Percentiles rank a stretch among this genome's conserved stretches.
phyloP scores from a whole-genome alignment of 2,113 vertebrate genomes.

The Anoura caudifer region DNA sequence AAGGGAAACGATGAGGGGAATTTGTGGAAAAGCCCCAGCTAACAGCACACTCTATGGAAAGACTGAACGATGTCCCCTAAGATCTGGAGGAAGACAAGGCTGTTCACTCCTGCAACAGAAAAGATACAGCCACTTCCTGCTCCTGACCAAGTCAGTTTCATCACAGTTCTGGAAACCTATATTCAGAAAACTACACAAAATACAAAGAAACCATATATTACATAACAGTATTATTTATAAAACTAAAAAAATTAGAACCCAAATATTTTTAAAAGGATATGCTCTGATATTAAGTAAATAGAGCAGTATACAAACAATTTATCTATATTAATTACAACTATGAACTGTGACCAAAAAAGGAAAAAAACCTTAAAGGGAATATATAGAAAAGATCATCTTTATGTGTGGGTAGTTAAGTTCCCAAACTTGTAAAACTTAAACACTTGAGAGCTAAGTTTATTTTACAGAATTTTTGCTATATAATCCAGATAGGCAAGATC shows the following conservation, averaged over 20 bases:
- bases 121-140: not conserved
- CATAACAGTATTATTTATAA: not conserved
- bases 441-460: not conserved
- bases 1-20: not conserved
- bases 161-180: not conserved
- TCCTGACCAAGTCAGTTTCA: not conserved
- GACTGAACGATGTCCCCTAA: not conserved
- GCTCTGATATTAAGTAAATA: not conserved
- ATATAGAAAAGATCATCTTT: not conserved
- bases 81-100: not conserved
- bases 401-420: not conserved
- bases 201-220: not conserved
- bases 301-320: not conserved
- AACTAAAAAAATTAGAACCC: not conserved
- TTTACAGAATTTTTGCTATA: not conserved
- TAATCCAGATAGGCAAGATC: not conserved
- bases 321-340: not conserved
- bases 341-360: not conserved
- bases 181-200: not conserved
- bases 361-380: not conserved
- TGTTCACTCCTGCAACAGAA: not conserved
- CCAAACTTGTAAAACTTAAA: not conserved
- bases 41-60: not conserved
- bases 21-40: not conserved
- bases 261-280: not conserved